Evolutionary conservation across 2,797 vertebrate species (phyloP), one percentile per base, ranked within the genome.

Genomic region (Lindbergichthys nudifrons): DNA sequence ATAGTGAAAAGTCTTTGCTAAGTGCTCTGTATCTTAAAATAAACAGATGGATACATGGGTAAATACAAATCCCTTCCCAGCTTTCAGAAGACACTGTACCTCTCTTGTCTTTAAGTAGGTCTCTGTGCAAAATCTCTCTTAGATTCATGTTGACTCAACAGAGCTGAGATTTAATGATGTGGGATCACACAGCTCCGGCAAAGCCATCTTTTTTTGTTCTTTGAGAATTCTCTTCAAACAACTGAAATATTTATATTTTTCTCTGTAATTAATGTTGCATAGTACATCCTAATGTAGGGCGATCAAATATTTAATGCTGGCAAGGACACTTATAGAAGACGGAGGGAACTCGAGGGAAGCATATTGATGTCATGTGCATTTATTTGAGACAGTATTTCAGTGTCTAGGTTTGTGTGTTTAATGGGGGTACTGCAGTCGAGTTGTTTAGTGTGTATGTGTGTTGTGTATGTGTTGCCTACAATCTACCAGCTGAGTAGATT

Each of bases 201-300:
- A 71, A 82, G 70, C 54, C 71, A 60, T 76, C 47, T 71, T 39
- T 65, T 61, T 58, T 53, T 65, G n/a, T 62, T 74, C 75, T 81
- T 61, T 70, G 19, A 70, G 42, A 77, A 56, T 62, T 67, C 65
- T 75, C 43, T 53, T 65, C 65, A 84, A 83, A 87, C 64, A 87
- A 60, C 51, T 86, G 46, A 80, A 88, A 85, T 85, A 80, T 84
- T 65, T 52, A 39, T 15, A 58, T 57, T 43, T 67, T 80, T 50
- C 51, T 62, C 52, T 85, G 78, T 88, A 87, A 91, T 92, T 75
- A 85, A 88, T 82, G 73, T 83, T 84, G 75, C 68, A 79, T 60
- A 7, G 66, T 71, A 73, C 70, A 83, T 88, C 84, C 85, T 59
- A 81, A 85, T 75, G 65, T 52, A 62, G 57, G 48, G 30, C 16